Conservation (phyloP, 1,140 invertebrate species). For the Drusus annulatus region DNA sequence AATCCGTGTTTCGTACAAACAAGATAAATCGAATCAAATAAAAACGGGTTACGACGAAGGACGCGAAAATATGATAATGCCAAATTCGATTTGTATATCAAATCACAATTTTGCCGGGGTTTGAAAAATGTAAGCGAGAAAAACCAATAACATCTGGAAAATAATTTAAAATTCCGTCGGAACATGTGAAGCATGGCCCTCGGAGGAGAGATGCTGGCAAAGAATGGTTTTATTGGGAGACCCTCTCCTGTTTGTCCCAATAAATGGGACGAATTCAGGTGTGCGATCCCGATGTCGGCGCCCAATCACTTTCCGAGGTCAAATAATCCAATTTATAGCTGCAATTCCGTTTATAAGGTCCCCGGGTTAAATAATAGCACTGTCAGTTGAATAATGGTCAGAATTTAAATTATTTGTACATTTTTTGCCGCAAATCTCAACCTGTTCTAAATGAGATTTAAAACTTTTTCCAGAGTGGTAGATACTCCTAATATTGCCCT, state of each 20-base stretch:
- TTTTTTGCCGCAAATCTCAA: no score
- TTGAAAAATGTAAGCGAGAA: no score
- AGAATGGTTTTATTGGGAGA: conserved; percentile 16
- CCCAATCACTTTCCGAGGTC: conserved; percentile 14
- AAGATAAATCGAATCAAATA: background rate
- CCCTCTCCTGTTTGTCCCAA: background rate
- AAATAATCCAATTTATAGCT: conserved; percentile 5
- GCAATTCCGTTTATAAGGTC: background rate
- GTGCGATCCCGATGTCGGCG: background rate
- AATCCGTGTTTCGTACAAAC: no score
- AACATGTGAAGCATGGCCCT: conserved; percentile 1
- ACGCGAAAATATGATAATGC: no score
- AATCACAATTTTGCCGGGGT: no score
- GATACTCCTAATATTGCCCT: no score
- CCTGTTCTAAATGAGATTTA: no score
- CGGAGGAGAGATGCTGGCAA: background rate
- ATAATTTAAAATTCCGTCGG: conserved; percentile 24
- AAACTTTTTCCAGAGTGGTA: no score
- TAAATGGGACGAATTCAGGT: background rate
- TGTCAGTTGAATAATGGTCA: no score
- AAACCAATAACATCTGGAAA: background rate
- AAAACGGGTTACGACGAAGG: background rate
- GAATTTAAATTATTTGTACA: no score
- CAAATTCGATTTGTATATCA: no score
- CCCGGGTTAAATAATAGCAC: no score